Evolutionary conservation across 2,797 vertebrate genomes (phyloP).

Genomic region (Etheostoma nigrum): DNA sequence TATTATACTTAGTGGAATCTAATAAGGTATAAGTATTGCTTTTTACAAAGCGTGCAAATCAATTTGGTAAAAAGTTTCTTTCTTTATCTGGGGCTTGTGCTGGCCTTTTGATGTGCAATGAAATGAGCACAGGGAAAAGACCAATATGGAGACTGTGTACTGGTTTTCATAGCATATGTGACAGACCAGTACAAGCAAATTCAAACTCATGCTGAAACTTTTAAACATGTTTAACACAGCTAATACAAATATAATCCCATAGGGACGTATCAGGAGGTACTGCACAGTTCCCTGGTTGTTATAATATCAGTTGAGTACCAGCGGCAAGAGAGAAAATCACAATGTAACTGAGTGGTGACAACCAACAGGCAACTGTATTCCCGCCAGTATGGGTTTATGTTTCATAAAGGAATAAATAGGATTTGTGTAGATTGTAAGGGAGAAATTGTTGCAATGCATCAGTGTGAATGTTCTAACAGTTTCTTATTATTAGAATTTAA

Average conservation of each 20-base stretch:
- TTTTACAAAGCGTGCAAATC: slow-evolving; percentile 85
- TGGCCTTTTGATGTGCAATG: slow-evolving; percentile 51
- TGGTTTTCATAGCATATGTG: slow-evolving; percentile 24
- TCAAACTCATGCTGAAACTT: slow-evolving; percentile 33
- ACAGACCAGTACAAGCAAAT: slow-evolving; percentile 18
- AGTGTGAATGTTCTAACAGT: slow-evolving; percentile 86
- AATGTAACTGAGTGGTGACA: slow-evolving; percentile 69
- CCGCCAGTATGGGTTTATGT: slow-evolving; percentile 83
- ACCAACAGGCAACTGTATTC: slow-evolving; percentile 82
- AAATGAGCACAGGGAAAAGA: slow-evolving; percentile 32
- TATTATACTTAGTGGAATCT: slow-evolving; percentile 83
- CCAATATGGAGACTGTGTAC: slow-evolving; percentile 12
- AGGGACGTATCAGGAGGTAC: slow-evolving; percentile 57
- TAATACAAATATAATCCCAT: slow-evolving; percentile 50
- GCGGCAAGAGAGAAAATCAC: slow-evolving; percentile 65
- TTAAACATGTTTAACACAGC: slow-evolving; percentile 39
- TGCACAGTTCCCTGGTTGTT: slow-evolving; percentile 62
- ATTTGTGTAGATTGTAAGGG: slow-evolving; percentile 86
- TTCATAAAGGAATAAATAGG: slow-evolving; percentile 88
- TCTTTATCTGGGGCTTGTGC: slow-evolving; percentile 71
- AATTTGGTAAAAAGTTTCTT: slow-evolving; percentile 83
- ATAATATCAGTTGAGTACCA: slow-evolving; percentile 67
- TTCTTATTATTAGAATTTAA: slow-evolving; percentile 89
- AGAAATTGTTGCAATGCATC: slow-evolving; percentile 86
- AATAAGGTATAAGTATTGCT: slow-evolving; percentile 83